Base-by-base conservation (phyloP, 2,797 vertebrate species). In the Fistularia commersonii region DNA sequence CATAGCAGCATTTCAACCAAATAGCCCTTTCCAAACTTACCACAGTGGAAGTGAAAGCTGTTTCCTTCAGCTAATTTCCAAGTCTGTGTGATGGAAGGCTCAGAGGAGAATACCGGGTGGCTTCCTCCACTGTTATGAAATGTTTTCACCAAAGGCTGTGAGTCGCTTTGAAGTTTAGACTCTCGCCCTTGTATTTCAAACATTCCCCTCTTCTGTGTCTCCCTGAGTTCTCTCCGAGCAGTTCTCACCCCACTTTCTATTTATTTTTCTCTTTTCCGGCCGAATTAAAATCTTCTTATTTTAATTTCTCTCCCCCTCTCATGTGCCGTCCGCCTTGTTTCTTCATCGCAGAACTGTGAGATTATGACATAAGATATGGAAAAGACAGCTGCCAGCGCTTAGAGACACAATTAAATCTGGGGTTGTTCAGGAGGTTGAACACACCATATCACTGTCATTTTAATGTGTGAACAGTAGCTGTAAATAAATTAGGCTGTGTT, bases 51-150 rank as follows among this genome's bases (percentile, higher is more conserved):
- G 79, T 51, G 53, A 76, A 73, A 64, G 74, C 72, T 57, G 58
- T 75, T 79, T 81, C 76, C 81, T 72, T 73, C 51, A 64, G 78
- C 79, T 86, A 65, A 82, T 86, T 82, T 80, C 57, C 57, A 40
- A 86, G 79, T 85, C 80, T 77, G 69, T 80, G 71, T 79, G 79
- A 78, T 79, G 74, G 66, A 39, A 67, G 74, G 66, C 76, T 36
- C 61, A 54, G 69, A 80, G 69, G 74, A 76, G 76, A 74, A 70
- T 67, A 72, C 77, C 36, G 73, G 61, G 70, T 72, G 80, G 74
- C 79, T 86, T 83, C 81, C 77, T 81, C 72, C 54, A 11, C 72
- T 77, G 70, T 74, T 76, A 62, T 54, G 49, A 70, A 80, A 73
- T 77, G 67, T 79, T 85, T 84, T 81, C 64, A 78, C 79, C 76